These are phyloP conservation scores for Megaceryle alcyon DNA, from an alignment of 2,797 vertebrate species.

Conservation along the genomic window DNA sequence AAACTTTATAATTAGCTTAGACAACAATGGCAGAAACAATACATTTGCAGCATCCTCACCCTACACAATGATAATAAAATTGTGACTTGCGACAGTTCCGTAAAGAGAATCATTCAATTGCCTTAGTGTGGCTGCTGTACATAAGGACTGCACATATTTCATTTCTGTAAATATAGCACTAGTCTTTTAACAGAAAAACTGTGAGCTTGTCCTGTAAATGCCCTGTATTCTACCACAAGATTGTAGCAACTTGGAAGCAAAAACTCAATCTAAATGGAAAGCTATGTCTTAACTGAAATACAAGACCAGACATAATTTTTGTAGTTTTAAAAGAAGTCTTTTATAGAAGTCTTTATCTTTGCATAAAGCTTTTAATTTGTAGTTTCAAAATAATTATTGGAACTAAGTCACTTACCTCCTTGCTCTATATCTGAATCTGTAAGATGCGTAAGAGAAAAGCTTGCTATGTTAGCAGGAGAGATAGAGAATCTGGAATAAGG, in stretches of 20 bases:
- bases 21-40: background rate
- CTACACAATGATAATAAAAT: background rate
- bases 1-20: background rate
- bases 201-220: background rate
- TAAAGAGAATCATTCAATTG: background rate
- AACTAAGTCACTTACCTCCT: constrained; percentile 85
- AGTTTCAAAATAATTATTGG: background rate
- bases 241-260: background rate
- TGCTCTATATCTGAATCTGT: constrained; percentile 95
- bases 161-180: background rate
- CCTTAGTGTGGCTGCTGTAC: background rate
- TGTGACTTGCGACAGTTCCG: background rate
- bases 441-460: constrained; percentile 92
- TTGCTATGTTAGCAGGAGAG: constrained; percentile 94
- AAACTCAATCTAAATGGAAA: background rate
- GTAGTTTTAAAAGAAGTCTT: background rate
- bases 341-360: background rate
- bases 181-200: background rate
- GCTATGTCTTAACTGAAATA: background rate
- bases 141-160: background rate
- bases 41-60: background rate
- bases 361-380: background rate
- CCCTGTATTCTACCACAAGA: background rate
- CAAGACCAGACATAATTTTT: background rate
- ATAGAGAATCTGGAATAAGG: constrained; percentile 95